These are phyloP conservation scores for Oophaga pumilio DNA, from an alignment of 2,113 vertebrate species.

Conservation along the genomic window DNA sequence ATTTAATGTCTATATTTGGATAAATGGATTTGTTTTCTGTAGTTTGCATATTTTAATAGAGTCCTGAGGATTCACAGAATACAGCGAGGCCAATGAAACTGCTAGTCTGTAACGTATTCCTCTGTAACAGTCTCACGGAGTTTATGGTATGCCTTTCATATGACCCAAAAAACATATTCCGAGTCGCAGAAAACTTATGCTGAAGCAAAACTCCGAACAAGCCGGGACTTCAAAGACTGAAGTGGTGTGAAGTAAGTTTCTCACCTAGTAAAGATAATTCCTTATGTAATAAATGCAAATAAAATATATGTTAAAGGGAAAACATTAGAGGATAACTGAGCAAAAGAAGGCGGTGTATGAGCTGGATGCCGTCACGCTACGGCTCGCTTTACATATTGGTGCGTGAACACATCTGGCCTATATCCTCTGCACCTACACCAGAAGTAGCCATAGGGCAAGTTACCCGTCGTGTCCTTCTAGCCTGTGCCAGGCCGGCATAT, in stretches of 20 bases:
- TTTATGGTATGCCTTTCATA: background rate
- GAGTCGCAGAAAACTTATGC: background rate
- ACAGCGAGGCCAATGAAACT: background rate
- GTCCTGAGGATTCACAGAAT: background rate
- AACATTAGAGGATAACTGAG: background rate
- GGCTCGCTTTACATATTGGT: no score
- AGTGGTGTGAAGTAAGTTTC: background rate
- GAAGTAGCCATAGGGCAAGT: no score
- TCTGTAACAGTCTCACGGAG: background rate
- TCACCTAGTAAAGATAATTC: background rate
- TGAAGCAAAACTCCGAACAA: background rate
- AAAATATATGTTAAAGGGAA: background rate
- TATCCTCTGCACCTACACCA: no score
- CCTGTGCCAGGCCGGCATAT: no score
- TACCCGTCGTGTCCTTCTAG: no score
- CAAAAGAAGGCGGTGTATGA: background rate
- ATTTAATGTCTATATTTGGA: conserved; percentile 17
- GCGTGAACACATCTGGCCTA: no score
- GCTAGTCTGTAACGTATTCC: background rate
- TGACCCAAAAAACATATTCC: background rate
- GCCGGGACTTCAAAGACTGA: background rate
- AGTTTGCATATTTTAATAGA: conserved; percentile 15
- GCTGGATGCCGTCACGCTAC: background rate
- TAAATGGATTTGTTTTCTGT: conserved; percentile 30
- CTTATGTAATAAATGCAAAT: background rate